Conservation (phyloP, 2,797 vertebrate species). For the Sphenodon punctatus region DNA sequence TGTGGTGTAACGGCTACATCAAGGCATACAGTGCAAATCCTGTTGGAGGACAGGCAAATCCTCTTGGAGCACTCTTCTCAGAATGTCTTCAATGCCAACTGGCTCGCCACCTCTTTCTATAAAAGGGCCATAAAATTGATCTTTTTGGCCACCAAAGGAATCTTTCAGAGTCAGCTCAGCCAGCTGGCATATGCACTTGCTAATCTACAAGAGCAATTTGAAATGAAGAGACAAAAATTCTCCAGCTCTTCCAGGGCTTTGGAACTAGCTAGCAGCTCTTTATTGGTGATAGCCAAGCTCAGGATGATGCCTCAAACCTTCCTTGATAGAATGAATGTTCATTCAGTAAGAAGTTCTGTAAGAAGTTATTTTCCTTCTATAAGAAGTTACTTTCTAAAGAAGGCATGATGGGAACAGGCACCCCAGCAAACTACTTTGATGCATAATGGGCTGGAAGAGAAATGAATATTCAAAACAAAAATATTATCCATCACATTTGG, state of each 20-base stretch:
- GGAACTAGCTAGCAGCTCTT: conserved; percentile 34
- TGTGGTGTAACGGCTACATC: not conserved
- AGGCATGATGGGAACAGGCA: too few species aligned
- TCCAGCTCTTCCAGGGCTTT: conserved; percentile 29
- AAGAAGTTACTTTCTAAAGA: too few species aligned
- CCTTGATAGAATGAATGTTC: too few species aligned
- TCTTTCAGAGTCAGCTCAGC: conserved; percentile 5
- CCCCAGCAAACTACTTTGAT: too few species aligned
- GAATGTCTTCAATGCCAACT: not conserved
- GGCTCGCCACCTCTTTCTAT: not conserved
- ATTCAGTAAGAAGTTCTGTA: too few species aligned
- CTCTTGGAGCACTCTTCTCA: too few species aligned
- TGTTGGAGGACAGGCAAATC: too few species aligned
- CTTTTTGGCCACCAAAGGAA: not conserved
- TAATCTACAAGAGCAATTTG: conserved; percentile 30
- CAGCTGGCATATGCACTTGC: not conserved
- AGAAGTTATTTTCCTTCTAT: too few species aligned
- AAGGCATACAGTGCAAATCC: too few species aligned
- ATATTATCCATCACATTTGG: too few species aligned
- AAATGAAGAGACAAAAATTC: not conserved
- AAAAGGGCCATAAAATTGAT: not conserved
- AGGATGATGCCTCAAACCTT: conserved; percentile 40
- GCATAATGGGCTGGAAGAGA: too few species aligned
- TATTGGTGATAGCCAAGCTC: conserved; percentile 49
- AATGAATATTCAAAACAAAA: too few species aligned